Percentiles rank a stretch among this genome's conserved stretches.
phyloP scores from a whole-genome alignment of 2,797 vertebrate species.

The Lithobates pipiens region DNA sequence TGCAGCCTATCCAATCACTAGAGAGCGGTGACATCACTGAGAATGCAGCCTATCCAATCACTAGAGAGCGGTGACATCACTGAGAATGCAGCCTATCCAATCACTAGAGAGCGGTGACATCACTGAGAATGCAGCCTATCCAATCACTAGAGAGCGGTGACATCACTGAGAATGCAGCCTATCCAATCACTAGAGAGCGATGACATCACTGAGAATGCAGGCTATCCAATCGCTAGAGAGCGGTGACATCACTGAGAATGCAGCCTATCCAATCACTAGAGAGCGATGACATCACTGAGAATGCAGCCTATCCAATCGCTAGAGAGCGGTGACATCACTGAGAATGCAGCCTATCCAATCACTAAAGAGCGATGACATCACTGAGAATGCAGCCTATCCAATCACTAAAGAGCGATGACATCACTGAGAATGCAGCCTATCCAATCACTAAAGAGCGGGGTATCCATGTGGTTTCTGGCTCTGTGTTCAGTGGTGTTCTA shows the following conservation, averaged over 20 bases:
- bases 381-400: background rate
- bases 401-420: background rate
- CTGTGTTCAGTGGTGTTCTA: too few relatives aligned
- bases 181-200: background rate
- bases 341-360: background rate
- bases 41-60: background rate
- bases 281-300: background rate
- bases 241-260: background rate
- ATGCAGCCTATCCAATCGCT: background rate
- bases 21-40: background rate
- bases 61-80: background rate
- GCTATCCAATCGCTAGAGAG: background rate
- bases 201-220: background rate
- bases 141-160: background rate
- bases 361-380: background rate
- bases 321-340: background rate
- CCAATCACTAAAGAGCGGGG: background rate
- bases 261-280: background rate
- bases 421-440: background rate
- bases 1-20: background rate
- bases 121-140: background rate
- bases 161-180: background rate
- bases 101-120: background rate
- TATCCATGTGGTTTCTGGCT: too few relatives aligned
- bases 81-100: background rate